Percentiles rank a stretch among this genome's conserved stretches.
These are phyloP conservation scores for Ophion ellenae DNA, from an alignment of 2,888 invertebrate species.

Conservation along the genomic window DNA sequence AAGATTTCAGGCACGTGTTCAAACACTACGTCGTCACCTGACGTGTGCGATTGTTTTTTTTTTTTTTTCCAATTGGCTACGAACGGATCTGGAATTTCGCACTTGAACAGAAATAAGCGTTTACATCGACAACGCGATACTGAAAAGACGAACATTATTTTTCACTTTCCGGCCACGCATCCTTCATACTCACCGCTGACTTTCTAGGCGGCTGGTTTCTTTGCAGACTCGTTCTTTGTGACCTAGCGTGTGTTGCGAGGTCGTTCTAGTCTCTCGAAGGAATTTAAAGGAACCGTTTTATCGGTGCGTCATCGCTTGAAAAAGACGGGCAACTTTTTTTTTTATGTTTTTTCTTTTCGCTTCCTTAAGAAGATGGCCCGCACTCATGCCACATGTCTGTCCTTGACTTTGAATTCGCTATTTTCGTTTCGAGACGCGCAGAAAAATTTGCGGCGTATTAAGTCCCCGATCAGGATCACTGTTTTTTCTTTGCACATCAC, in stretches of 20 bases:
- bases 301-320: slow-evolving; percentile 27
- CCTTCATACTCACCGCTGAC: not conserved
- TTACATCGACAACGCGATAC: not conserved
- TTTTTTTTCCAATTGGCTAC: not conserved
- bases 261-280: not conserved
- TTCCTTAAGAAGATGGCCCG: slow-evolving; percentile 9
- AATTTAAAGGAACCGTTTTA: slow-evolving; percentile 28
- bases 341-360: not conserved
- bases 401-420: slow-evolving; percentile 29
- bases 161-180: not conserved
- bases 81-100: not conserved
- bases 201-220: slow-evolving; percentile 3
- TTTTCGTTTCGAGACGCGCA: not conserved
- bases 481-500: not conserved
- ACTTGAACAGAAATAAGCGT: too few species aligned
- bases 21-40: not conserved
- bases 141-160: slow-evolving; percentile 2
- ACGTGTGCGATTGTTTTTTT: not conserved
- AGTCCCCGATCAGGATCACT: not conserved
- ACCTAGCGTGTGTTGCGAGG: not conserved
- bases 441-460: not conserved
- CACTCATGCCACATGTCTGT: not conserved
- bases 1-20: not conserved
- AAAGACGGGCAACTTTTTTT: not conserved
- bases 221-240: slow-evolving; percentile 13